Conservation (phyloP, 1,140 invertebrate genomes). For the Temnothorax longispinosus region DNA sequence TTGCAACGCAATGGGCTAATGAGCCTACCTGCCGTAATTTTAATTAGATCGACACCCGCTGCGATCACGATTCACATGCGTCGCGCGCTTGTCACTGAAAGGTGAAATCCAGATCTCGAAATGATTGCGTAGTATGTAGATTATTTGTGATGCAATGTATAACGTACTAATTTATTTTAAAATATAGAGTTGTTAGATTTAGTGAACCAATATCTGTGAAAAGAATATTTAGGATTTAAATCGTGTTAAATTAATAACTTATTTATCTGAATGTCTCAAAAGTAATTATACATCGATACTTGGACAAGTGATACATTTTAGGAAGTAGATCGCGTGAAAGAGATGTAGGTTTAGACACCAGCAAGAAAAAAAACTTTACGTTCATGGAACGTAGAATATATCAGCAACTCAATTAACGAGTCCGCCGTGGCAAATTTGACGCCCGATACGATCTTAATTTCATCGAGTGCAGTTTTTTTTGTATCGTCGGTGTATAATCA, state of each 20-base stretch:
- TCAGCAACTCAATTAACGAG: conserved; percentile 66
- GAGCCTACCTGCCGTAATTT: conserved; percentile 64
- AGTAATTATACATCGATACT: not conserved
- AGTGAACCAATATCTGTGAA: not conserved
- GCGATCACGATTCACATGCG: conserved; percentile 51
- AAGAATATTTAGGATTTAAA: not conserved
- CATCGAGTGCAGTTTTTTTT: conserved; percentile 29
- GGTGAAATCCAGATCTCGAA: conserved; percentile 34
- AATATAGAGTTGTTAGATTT: not conserved
- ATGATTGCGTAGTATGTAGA: conserved; percentile 27
- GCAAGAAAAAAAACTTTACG: not conserved
- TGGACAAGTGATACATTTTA: not conserved
- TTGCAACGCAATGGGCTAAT: conserved; percentile 35
- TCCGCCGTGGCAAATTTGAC: conserved; percentile 46
- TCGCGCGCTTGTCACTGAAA: conserved; percentile 51
- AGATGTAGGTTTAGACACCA: not conserved
- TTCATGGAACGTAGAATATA: conserved; percentile 49
- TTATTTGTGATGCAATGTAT: conserved; percentile 10
- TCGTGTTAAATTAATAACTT: conserved; percentile 17
- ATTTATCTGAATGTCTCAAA: conserved; percentile 10
- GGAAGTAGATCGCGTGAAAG: not conserved
- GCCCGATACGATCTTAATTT: conserved; percentile 67
- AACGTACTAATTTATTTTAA: not conserved
- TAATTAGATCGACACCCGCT: conserved; percentile 74
- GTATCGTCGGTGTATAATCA: conserved; percentile 50